Percentiles rank a stretch among this genome's conserved stretches.
These are phyloP conservation scores for Temnopleurus reevesii DNA, from an alignment of 53 echinoderm and acorn worm genomes.

Conservation along the genomic window DNA sequence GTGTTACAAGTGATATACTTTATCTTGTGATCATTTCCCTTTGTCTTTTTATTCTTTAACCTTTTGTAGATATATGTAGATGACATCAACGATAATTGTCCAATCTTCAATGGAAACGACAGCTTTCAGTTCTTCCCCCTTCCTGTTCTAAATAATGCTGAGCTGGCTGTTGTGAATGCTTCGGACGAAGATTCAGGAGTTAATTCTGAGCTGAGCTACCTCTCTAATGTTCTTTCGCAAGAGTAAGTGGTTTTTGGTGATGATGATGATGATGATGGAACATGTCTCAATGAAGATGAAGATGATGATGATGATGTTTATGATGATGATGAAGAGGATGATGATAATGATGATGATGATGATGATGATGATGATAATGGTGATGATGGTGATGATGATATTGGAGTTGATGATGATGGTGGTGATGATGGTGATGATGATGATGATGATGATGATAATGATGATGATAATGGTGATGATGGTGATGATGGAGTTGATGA, in stretches of 20 bases:
- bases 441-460: conserved; percentile 41
- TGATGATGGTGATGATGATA: conserved; percentile 18
- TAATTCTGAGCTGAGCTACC: conserved; percentile 75
- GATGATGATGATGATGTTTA: background rate
- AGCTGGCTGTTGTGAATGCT: conserved; percentile 65
- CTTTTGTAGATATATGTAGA: conserved; percentile 66
- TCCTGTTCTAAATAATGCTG: conserved; percentile 70
- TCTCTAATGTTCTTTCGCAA: conserved; percentile 45
- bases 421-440: conserved; percentile 36
- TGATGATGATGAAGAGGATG: background rate
- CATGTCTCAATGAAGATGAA: too few species aligned
- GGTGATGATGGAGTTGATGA: background rate
- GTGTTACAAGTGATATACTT: background rate
- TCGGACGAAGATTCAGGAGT: conserved; percentile 76
- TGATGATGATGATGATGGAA: too few species aligned
- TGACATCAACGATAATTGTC: conserved; percentile 93
- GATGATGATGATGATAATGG: conserved; percentile 10
- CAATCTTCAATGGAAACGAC: conserved; percentile 63
- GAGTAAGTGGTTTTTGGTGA: conserved; percentile 60
- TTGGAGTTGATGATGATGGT: background rate
- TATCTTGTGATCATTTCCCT: background rate
- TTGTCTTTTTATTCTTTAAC: background rate
- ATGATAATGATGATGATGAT: conserved; percentile 38
- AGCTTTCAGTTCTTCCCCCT: conserved; percentile 82
- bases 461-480: background rate